Evolutionary conservation across 2,113 vertebrate genomes (phyloP).

Genomic region (Oreochromis aureus): DNA sequence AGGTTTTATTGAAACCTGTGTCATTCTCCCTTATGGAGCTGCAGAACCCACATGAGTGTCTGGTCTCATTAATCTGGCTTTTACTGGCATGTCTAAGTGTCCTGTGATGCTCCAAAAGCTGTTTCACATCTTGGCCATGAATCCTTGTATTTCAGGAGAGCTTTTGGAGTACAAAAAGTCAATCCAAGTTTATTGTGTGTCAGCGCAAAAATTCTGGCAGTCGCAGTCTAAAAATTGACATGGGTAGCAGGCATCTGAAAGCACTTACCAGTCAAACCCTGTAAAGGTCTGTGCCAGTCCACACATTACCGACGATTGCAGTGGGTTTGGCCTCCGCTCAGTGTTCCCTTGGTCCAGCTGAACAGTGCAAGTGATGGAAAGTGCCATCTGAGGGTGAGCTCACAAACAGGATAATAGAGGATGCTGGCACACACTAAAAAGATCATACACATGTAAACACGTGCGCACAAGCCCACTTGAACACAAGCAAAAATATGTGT

Average conservation of each 20-base stretch:
- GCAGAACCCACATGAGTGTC: not conserved
- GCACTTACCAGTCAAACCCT: not conserved
- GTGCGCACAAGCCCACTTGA: not conserved
- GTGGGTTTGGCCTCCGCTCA: not conserved
- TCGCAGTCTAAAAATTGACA: not conserved
- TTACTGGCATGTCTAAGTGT: conserved; percentile 2
- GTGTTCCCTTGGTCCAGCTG: not conserved
- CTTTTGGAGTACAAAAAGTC: not conserved
- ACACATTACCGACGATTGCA: conserved; percentile 19
- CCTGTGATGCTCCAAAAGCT: conserved; percentile 3
- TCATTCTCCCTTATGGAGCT: conserved; percentile 11
- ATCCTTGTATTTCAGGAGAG: not conserved
- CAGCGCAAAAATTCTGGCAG: not conserved
- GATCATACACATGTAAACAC: not conserved
- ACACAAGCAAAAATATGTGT: not conserved
- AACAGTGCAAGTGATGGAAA: not conserved
- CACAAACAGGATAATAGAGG: not conserved
- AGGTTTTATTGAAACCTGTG: conserved; percentile 12
- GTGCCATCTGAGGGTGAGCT: not conserved
- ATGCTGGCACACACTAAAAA: not conserved
- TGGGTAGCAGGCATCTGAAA: conserved; percentile 1
- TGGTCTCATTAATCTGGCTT: conserved; percentile 22
- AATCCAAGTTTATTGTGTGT: not conserved
- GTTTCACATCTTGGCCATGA: not conserved
- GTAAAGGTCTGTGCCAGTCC: not conserved